These are phyloP conservation scores for Pristionchus entomophagus DNA, from an alignment of 2,888 invertebrate genomes.

Conservation along the genomic window DNA sequence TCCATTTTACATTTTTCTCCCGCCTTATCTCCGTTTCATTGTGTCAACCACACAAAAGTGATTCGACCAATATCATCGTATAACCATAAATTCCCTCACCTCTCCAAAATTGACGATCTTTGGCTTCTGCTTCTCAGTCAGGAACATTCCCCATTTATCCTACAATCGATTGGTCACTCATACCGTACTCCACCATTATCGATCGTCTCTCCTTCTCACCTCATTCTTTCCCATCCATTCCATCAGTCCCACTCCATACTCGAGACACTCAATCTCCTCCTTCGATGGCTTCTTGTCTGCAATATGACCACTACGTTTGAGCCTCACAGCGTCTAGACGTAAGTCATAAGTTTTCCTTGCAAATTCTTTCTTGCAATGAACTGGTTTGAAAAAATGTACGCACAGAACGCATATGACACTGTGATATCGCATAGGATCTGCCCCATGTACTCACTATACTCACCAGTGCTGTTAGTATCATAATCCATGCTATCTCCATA, in stretches of 20 bases:
- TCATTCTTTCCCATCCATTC: conserved; percentile 71
- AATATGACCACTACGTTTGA: too few relatives aligned
- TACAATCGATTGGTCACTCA: neutral
- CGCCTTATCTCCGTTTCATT: neutral
- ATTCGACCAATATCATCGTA: neutral
- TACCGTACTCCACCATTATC: neutral
- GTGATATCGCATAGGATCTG: too few relatives aligned
- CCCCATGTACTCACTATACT: too few relatives aligned
- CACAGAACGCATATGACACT: too few relatives aligned
- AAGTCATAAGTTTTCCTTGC: neutral
- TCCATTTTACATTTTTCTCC: neutral
- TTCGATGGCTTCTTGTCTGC: conserved; percentile 53
- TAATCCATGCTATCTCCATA: conserved; percentile 69
- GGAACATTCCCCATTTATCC: conserved; percentile 59
- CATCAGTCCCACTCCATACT: conserved; percentile 66
- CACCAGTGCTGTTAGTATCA: conserved; percentile 47
- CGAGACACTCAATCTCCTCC: conserved; percentile 58
- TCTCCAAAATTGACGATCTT: conserved; percentile 69
- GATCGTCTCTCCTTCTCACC: neutral
- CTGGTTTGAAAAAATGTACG: too few relatives aligned
- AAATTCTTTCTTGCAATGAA: too few relatives aligned
- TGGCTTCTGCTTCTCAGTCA: conserved; percentile 66
- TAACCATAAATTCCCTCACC: neutral
- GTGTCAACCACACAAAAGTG: neutral
- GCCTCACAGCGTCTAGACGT: too few relatives aligned